Base-by-base conservation (phyloP, 2,888 invertebrate species). In the Marronus borbonicus region DNA sequence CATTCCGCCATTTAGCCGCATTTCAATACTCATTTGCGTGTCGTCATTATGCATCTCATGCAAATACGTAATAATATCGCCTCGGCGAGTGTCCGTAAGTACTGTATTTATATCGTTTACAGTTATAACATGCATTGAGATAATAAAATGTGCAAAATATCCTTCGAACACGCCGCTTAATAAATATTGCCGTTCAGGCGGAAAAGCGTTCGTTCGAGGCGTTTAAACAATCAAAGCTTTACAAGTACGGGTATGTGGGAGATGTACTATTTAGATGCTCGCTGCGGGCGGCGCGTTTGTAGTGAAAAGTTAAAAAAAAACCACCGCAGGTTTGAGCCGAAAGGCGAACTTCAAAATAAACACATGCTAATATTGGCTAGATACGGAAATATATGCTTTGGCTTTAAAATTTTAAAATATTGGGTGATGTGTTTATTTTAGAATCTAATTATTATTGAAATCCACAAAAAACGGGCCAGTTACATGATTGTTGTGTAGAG, bases 41-140 rank as follows among this genome's bases (percentile, higher is more conserved):
- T 58, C n/a, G 55, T 24, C 55, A 58, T 58, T n/a, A 58, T 8
- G 20, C n/a, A 58, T 58, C 20, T 58, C 20, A 20, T 20, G 20
- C 20, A 58, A 58, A 58, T 20, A 58, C 20, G 55, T 58, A 58
- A 52, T 52, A 17, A 52, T 52, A 5, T 17, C 31, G 20, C 20
- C 52, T 52, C 20, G 55, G 55, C n/a, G 55, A 58, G 20, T 8
- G 17, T n/a, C 20, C 55, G 20, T 2, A 20, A 58, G 7, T 58
- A 58, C 55, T 20, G 55, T 58, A 58, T 58, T 58, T 58, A 58
- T 58, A 58, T 7, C 20, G 55, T 20, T 58, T 58, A 58, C 17
- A 58, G 55, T 58, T 58, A 58, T 58, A 58, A 20, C 55, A 58
- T 20, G 20, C 4, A 58, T 58, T 20, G 17, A 58, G 55, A 20